These are phyloP conservation scores for Muscicapa adusta DNA, from an alignment of 2,113 vertebrate genomes.

Conservation along the genomic window DNA sequence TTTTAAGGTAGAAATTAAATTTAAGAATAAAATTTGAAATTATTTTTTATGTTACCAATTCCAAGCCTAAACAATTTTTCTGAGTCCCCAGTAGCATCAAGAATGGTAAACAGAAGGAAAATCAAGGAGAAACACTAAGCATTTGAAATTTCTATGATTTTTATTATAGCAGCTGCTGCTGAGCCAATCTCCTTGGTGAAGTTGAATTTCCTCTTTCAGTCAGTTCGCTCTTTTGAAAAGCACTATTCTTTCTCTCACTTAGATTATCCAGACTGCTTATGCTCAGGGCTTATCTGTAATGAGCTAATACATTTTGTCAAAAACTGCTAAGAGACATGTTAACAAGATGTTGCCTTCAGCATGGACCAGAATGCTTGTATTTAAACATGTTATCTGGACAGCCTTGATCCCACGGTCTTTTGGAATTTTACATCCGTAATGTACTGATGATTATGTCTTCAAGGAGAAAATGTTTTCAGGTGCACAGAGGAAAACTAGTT, in stretches of 20 bases:
- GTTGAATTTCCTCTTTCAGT: neutral
- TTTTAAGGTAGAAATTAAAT: neutral
- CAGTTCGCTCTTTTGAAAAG: neutral
- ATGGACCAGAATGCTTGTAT: neutral
- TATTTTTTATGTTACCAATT: neutral
- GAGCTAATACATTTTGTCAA: neutral
- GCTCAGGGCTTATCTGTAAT: neutral
- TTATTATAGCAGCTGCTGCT: neutral
- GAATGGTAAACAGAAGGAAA: neutral
- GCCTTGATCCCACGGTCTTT: neutral
- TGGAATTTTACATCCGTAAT: neutral
- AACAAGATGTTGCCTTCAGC: constrained; percentile 10
- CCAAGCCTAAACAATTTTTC: neutral
- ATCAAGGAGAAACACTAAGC: neutral
- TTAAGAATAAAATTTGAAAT: neutral
- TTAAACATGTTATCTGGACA: neutral
- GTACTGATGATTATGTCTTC: neutral
- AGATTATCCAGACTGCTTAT: neutral
- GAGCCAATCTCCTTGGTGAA: neutral
- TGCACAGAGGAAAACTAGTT: neutral
- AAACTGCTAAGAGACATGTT: neutral
- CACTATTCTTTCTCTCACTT: neutral
- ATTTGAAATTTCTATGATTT: neutral
- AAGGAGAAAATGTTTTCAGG: neutral
- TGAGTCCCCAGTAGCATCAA: neutral